Conservation (phyloP, 2,888 invertebrate genomes). For the Pristionchus mayeri region DNA sequence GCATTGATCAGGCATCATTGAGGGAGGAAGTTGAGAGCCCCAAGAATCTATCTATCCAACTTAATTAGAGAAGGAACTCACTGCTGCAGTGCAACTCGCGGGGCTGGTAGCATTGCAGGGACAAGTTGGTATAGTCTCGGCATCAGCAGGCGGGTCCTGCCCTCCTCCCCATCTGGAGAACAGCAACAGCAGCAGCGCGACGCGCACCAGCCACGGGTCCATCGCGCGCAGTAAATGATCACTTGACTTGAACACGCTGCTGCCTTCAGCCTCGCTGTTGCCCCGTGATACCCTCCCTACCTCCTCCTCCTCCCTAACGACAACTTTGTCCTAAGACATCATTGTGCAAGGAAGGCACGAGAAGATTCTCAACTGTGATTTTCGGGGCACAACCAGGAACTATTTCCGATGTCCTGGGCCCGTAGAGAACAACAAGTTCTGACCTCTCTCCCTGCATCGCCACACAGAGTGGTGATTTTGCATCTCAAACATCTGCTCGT, state of each 20-base stretch:
- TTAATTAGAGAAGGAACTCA: too few species aligned
- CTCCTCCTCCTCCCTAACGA: background rate
- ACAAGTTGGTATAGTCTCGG: background rate
- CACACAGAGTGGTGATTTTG: too few species aligned
- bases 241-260: slow-evolving; percentile 25
- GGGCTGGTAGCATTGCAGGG: background rate
- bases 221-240: background rate
- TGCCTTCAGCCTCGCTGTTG: background rate
- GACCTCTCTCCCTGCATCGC: too few species aligned
- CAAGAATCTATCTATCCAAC: too few species aligned
- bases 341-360: background rate
- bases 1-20: too few species aligned
- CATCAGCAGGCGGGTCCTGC: background rate
- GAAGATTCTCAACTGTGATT: too few species aligned
- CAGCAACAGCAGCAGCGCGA: background rate
- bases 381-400: background rate
- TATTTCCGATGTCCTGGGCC: too few species aligned
- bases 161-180: background rate
- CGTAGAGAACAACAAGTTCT: too few species aligned
- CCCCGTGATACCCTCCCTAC: slow-evolving; percentile 10
- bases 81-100: background rate
- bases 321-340: background rate
- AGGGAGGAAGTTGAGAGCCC: too few species aligned
- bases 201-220: background rate
- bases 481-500: too few species aligned